phyloP scores from a whole-genome alignment of 2,113 vertebrate genomes.

The Antidorcas marsupialis region DNA sequence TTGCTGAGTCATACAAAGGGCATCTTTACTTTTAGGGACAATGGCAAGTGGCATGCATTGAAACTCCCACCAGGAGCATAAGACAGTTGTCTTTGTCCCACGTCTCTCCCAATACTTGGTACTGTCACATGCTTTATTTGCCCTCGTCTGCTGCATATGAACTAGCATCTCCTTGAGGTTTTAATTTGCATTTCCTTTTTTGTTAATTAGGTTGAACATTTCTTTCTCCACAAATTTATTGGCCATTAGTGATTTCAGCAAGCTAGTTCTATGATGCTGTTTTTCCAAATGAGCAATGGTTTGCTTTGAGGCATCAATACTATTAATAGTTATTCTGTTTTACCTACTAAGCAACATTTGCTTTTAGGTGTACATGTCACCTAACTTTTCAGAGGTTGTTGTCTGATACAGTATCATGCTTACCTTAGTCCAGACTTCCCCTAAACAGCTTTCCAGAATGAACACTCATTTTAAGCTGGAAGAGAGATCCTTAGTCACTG shows the following conservation, averaged over 20 bases:
- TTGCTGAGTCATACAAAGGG: not conserved
- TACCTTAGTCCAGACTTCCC: not conserved
- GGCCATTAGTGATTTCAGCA: conserved; percentile 39
- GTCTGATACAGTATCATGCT: not conserved
- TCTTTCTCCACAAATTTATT: conserved; percentile 27
- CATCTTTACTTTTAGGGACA: not conserved
- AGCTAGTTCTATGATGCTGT: not conserved
- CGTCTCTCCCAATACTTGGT: not conserved
- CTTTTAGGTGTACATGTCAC: not conserved
- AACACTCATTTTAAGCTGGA: not conserved
- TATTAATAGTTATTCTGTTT: not conserved
- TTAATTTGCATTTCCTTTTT: conserved; percentile 48
- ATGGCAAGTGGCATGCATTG: not conserved
- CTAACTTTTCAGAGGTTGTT: not conserved
- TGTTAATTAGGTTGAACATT: conserved; percentile 25
- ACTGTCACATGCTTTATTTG: conserved; percentile 42
- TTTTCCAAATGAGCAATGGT: not conserved
- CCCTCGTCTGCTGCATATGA: not conserved
- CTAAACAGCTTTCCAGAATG: not conserved
- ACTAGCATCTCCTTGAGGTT: conserved; percentile 39
- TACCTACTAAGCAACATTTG: not conserved
- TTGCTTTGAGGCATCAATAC: not conserved
- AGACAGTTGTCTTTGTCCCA: not conserved
- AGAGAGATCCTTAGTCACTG: not conserved
- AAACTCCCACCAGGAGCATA: not conserved